phyloP scores from a whole-genome alignment of 2,113 vertebrate species.

The Burhinus bistriatus region DNA sequence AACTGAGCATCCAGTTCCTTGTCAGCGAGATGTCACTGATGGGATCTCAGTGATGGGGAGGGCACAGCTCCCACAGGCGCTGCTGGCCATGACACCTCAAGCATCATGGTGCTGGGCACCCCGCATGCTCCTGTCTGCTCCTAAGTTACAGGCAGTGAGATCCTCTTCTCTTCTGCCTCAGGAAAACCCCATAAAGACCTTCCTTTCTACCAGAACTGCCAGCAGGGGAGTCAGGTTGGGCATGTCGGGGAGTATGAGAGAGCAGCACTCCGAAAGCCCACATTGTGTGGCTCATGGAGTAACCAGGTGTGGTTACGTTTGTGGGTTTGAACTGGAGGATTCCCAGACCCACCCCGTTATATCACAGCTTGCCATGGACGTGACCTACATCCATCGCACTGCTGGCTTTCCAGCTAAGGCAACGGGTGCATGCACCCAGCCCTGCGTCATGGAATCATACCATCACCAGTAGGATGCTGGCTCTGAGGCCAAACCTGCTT shows the following conservation, averaged over 20 bases:
- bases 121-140: background rate
- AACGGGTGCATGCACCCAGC: background rate
- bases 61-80: background rate
- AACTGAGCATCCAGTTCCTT: background rate
- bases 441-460: background rate
- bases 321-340: background rate
- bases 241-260: fast-evolving
- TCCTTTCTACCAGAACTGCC: background rate
- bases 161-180: background rate
- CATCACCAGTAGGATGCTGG: background rate
- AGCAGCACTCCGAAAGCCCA: background rate
- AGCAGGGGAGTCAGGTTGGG: background rate
- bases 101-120: background rate
- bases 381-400: background rate
- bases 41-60: fast-evolving
- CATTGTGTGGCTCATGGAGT: background rate
- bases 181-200: background rate
- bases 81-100: background rate
- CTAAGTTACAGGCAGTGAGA: background rate
- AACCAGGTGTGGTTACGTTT: background rate
- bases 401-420: background rate
- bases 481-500: background rate
- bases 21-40: background rate
- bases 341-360: conserved; percentile 3
- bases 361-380: background rate